phyloP scores from a whole-genome alignment of 2,113 vertebrate genomes.

The Cephalopterus ornatus region DNA sequence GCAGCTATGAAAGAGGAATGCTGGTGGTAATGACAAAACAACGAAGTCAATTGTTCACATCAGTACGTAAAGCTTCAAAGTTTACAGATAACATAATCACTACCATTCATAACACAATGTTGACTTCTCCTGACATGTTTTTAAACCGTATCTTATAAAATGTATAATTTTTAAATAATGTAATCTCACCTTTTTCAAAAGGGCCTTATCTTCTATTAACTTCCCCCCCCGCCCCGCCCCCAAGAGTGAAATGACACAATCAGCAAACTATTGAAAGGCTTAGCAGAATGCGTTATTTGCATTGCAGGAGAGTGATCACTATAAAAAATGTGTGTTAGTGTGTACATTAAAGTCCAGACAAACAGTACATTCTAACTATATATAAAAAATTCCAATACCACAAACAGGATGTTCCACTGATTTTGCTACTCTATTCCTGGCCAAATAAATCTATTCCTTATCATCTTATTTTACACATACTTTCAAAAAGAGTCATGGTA shows the following conservation, averaged over 20 bases:
- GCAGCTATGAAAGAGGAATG: constrained; percentile 52
- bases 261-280: constrained; percentile 68
- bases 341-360: constrained; percentile 58
- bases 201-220: constrained; percentile 67
- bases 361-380: background rate
- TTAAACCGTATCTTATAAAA: constrained; percentile 81
- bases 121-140: constrained; percentile 81
- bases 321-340: constrained; percentile 50
- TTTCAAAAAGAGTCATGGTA: background rate
- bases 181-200: constrained; percentile 80
- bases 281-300: constrained; percentile 58
- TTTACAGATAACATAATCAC: constrained; percentile 78
- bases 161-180: constrained; percentile 80
- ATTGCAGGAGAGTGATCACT: constrained; percentile 57
- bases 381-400: constrained; percentile 20
- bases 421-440: constrained; percentile 10
- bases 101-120: constrained; percentile 74
- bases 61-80: constrained; percentile 73
- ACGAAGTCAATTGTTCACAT: constrained; percentile 70
- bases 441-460: constrained; percentile 15
- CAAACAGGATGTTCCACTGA: constrained; percentile 63
- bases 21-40: constrained; percentile 68
- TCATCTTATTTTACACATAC: background rate
- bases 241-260: constrained; percentile 63
- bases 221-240: no score